Conservation (phyloP, 2,888 invertebrate species). For the Kuschelorhynchus macadamiae region DNA sequence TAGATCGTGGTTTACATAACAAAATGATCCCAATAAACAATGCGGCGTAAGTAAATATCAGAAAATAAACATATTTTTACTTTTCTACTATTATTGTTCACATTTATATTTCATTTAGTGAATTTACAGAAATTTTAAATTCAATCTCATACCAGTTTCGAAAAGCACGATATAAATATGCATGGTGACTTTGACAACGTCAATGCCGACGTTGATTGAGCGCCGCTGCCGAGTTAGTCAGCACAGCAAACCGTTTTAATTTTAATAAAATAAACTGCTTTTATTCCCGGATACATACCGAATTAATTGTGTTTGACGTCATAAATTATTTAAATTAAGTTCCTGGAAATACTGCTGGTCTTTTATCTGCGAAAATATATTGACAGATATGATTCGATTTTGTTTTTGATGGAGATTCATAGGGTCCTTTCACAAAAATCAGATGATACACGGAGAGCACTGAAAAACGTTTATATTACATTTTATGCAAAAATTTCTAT, state of each 20-base stretch:
- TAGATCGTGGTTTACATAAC: too few relatives aligned
- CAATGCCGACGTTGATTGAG: constrained; percentile 16
- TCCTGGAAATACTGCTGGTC: background rate
- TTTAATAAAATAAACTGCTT: constrained; percentile 28
- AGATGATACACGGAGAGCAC: too few relatives aligned
- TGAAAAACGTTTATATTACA: too few relatives aligned
- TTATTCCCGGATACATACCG: constrained; percentile 26
- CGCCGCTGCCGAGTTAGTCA: background rate
- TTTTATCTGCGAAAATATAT: constrained; percentile 8
- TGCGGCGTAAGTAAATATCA: too few relatives aligned
- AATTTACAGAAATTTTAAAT: background rate
- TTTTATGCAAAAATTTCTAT: too few relatives aligned
- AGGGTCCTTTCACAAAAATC: too few relatives aligned
- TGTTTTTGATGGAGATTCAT: too few relatives aligned
- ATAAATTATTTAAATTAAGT: constrained; percentile 39
- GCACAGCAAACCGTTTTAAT: constrained; percentile 14
- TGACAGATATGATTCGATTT: too few relatives aligned
- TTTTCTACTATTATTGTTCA: too few relatives aligned
- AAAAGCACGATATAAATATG: constrained; percentile 12
- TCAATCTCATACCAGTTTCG: constrained; percentile 5
- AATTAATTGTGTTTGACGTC: constrained; percentile 29
- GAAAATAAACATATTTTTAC: too few relatives aligned
- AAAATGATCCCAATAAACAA: too few relatives aligned
- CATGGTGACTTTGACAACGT: constrained; percentile 12
- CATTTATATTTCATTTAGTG: too few relatives aligned